Conservation (phyloP, 2,113 vertebrate genomes). For the Zingel zingel region DNA sequence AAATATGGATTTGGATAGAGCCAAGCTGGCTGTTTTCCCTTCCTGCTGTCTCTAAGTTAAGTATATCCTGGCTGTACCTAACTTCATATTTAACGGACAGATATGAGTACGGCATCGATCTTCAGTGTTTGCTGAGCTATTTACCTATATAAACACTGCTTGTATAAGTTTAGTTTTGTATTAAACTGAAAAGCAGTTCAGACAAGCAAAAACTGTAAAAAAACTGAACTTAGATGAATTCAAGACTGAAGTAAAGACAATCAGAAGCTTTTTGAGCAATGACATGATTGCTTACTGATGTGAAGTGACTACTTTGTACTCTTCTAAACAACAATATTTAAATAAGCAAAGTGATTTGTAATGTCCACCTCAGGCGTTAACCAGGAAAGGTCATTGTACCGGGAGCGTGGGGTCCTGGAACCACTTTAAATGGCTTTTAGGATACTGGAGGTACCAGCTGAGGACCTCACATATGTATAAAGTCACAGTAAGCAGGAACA, state of each 20-base stretch:
- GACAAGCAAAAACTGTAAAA: no score
- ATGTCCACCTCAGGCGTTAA: background rate
- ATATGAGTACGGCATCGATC: background rate
- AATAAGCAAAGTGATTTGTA: background rate
- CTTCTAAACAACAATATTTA: background rate
- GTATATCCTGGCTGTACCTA: background rate
- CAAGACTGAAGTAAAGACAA: background rate
- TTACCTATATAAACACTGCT: background rate
- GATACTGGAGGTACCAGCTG: slow-evolving; percentile 17
- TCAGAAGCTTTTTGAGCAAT: background rate
- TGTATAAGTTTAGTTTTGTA: background rate
- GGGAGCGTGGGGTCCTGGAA: background rate
- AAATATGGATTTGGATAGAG: background rate
- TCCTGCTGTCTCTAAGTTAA: background rate
- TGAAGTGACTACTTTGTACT: background rate
- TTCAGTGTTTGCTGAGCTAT: background rate
- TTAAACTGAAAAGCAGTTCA: background rate
- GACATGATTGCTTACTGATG: background rate
- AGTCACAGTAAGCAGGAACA: slow-evolving; percentile 21
- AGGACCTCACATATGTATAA: slow-evolving; percentile 23
- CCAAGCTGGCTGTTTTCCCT: background rate
- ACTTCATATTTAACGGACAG: background rate
- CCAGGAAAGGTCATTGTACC: background rate
- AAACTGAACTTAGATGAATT: background rate
- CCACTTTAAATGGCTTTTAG: background rate